Conservation (phyloP, 2,888 invertebrate species). For the Diploptera punctata region DNA sequence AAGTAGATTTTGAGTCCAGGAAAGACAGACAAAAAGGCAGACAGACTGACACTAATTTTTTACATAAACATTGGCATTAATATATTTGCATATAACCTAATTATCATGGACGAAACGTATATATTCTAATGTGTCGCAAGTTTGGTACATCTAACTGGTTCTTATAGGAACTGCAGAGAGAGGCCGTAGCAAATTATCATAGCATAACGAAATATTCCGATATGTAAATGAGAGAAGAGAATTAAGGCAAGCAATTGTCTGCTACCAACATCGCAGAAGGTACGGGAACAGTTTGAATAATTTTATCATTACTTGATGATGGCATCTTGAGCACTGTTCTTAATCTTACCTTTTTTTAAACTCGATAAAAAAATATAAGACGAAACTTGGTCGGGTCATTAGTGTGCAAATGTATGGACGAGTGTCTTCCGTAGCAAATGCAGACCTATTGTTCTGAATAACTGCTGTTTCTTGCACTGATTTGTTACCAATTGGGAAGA, state of each 20-base stretch:
- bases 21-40: too few relatives aligned
- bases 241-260: background rate
- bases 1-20: too few relatives aligned
- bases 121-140: too few relatives aligned
- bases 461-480: background rate
- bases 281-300: background rate
- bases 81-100: too few relatives aligned
- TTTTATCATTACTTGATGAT: background rate
- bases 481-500: background rate
- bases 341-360: background rate
- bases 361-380: background rate
- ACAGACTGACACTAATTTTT: too few relatives aligned
- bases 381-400: background rate
- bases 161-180: too few relatives aligned
- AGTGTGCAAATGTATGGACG: background rate
- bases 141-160: too few relatives aligned
- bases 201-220: background rate
- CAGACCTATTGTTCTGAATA: background rate
- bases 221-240: background rate
- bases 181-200: background rate
- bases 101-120: too few relatives aligned
- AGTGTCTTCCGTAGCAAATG: too few relatives aligned
- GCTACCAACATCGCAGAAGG: background rate
- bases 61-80: too few relatives aligned
- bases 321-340: background rate